Conservation (phyloP, 2,888 invertebrate genomes). For the Zeuzera pyrina region DNA sequence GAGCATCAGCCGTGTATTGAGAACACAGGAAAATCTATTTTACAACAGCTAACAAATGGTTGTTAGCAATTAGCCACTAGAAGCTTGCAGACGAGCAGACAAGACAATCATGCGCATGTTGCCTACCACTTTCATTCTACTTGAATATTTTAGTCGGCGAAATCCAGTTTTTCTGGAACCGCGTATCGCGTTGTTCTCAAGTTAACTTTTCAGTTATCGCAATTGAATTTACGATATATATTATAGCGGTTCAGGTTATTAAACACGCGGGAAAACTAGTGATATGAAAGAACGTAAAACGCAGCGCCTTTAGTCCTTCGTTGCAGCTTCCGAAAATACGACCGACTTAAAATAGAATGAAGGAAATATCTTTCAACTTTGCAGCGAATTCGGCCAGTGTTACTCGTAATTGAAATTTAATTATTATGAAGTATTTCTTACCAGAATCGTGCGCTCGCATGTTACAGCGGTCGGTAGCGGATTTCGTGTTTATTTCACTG, state of each 20-base stretch:
- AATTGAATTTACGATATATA: too few species aligned
- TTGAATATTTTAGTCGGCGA: too few species aligned
- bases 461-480: slow-evolving; percentile 41
- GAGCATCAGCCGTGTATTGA: slow-evolving; percentile 26
- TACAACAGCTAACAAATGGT: slow-evolving; percentile 42
- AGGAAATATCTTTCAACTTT: slow-evolving; percentile 11
- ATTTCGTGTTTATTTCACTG: slow-evolving; percentile 56
- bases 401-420: neutral
- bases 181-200: too few species aligned
- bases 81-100: neutral
- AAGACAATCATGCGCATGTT: too few species aligned
- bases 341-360: slow-evolving; percentile 42
- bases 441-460: slow-evolving; percentile 68
- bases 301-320: slow-evolving; percentile 32
- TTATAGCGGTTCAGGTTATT: too few species aligned
- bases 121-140: too few species aligned
- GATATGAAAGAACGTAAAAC: slow-evolving; percentile 32
- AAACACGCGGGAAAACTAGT: slow-evolving; percentile 23
- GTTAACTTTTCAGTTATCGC: too few species aligned
- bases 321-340: slow-evolving; percentile 58
- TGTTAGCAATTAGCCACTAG: slow-evolving; percentile 24
- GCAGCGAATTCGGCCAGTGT: neutral
- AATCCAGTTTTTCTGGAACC: too few species aligned
- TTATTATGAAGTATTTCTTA: slow-evolving; percentile 38
- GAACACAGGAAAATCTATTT: slow-evolving; percentile 51